Conservation (phyloP, 2,797 vertebrate genomes). For the Eulemur albifrons region DNA sequence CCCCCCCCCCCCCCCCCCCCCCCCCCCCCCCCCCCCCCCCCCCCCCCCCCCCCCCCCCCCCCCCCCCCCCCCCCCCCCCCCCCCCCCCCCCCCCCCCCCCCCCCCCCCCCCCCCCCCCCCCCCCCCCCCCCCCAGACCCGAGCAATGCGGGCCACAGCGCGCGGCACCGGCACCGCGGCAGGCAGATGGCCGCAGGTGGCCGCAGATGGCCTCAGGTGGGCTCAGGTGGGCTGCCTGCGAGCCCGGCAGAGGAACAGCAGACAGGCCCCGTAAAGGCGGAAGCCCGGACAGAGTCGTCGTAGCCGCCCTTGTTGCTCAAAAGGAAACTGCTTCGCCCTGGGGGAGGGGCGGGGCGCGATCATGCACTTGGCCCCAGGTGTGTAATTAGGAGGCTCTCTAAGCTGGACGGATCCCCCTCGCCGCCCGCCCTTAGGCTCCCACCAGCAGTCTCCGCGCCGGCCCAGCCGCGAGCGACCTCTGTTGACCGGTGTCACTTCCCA, state of each 20-base stretch:
- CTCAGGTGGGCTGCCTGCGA: not conserved
- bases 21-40: no score
- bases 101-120: no score
- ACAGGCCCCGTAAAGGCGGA: constrained; percentile 3
- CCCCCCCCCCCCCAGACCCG: no score
- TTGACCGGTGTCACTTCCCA: not conserved
- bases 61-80: no score
- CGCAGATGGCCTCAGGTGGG: not conserved
- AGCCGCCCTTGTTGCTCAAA: not conserved
- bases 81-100: no score
- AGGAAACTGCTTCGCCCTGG: not conserved
- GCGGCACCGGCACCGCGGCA: no score
- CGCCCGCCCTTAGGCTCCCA: rapidly evolving
- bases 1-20: no score
- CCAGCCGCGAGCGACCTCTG: not conserved
- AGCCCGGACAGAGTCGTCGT: not conserved
- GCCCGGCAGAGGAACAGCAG: not conserved
- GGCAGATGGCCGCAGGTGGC: not conserved
- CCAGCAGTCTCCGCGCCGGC: not conserved
- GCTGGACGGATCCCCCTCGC: not conserved
- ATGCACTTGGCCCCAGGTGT: not conserved
- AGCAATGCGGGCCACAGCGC: not conserved
- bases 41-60: no score
- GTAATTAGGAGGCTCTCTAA: rapidly evolving
- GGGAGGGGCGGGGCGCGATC: no score